phyloP scores from a whole-genome alignment of 2,113 vertebrate species.

The Peucedramus taeniatus region DNA sequence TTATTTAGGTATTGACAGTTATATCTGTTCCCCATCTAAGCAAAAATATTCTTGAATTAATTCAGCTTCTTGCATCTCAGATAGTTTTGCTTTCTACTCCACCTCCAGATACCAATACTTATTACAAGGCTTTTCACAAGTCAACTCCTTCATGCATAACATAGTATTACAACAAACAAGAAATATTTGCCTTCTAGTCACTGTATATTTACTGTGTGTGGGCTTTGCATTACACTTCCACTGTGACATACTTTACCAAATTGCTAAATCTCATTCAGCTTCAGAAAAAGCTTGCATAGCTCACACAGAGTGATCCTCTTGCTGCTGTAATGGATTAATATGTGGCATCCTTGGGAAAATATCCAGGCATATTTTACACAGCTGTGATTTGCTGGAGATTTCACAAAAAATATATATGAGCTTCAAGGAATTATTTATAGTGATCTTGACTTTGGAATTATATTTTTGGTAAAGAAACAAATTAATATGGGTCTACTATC shows the following conservation, averaged over 20 bases:
- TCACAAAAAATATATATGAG: neutral
- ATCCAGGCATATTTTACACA: neutral
- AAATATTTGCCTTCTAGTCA: neutral
- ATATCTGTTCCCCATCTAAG: neutral
- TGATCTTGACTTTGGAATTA: neutral
- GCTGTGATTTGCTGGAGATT: neutral
- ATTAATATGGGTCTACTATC: neutral
- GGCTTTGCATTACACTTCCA: neutral
- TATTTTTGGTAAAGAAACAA: neutral
- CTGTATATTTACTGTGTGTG: neutral
- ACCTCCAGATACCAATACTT: neutral
- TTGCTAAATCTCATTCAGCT: neutral
- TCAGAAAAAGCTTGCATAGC: neutral
- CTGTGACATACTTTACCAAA: neutral
- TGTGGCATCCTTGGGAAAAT: neutral
- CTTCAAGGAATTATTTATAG: neutral
- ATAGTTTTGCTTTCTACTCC: neutral
- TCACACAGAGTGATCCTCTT: neutral
- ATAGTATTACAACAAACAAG: neutral
- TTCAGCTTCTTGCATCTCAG: neutral
- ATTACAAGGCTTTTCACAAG: conserved; percentile 16
- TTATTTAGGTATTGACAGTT: neutral
- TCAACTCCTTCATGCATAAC: neutral
- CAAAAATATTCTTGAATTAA: neutral
- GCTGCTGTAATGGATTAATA: neutral